Base-by-base conservation (phyloP, 92 coral and sea anemone genomes). In the Palythoa grandis region DNA sequence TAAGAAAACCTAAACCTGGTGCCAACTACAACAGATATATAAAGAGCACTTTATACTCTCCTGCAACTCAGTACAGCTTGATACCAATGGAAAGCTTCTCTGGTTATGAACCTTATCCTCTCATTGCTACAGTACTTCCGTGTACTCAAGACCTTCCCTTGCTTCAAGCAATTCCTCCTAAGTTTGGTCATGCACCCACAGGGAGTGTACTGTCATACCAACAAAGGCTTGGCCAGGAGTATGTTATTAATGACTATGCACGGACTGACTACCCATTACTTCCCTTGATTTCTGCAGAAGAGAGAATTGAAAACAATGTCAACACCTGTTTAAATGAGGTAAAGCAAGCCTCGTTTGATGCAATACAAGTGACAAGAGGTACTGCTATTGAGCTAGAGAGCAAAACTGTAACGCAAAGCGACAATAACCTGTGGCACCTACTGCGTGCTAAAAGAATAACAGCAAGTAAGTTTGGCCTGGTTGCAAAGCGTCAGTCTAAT, bases 241-340 rank as follows among this genome's bases (percentile, higher is more conserved):
- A 92, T 74, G 78, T 92, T 23, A 89, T 90, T 3, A 92, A 92
- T 92, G 91, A 90, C 87, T 82, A 82, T 57, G 66, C 77, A 71
- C 53, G 38, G 57, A 68, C 72, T 82, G 57, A 82, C 77, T 82
- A 66, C 63, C 20, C 47, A 5, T 66, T 23, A 16, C 77, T 54
- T 24, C 56, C 52, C 74, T 22, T 80, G 24, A 13, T 12, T 11
- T 12, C 23, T 19, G 20, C 43, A 61, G 76, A 54, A 40, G 23
- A 20, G 25, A 80, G 76, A 60, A 17, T 80, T 20, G 61, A 60
- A 7, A 80, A 80, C 50, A 80, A 80, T 80, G 76, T 80, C 68
- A n/a, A 11, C 52, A 25, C 56, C 56, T 80, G 85, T 82, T 40
- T 82, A 25, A 66, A 82, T 68, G 43, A 66, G 57, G 76, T 23